phyloP scores from a whole-genome alignment of 2,888 invertebrate species.

The Cryptus viduatorius region DNA sequence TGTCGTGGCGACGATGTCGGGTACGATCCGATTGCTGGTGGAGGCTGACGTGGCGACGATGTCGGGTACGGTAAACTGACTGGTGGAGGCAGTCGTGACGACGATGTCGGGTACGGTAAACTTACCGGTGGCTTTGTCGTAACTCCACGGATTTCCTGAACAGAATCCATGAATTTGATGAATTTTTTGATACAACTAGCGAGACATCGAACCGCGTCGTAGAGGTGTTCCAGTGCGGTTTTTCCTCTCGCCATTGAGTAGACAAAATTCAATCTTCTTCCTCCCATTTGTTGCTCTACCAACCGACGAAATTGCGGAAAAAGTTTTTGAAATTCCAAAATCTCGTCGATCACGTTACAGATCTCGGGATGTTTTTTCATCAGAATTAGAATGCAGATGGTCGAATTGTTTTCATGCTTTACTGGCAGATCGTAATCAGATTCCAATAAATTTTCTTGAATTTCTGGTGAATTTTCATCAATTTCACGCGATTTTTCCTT shows the following conservation, averaged over 20 bases:
- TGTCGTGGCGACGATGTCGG: too few species aligned
- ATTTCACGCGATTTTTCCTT: not conserved
- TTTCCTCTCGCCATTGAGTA: not conserved
- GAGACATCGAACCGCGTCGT: slow-evolving; percentile 13
- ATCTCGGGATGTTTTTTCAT: slow-evolving; percentile 23
- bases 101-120: too few species aligned
- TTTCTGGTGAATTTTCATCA: not conserved
- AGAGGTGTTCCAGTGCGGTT: slow-evolving; percentile 17
- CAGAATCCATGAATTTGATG: slow-evolving; percentile 19
- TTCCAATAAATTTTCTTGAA: not conserved
- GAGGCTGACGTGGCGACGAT: too few species aligned
- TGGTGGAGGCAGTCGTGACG: too few species aligned
- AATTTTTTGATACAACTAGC: slow-evolving; percentile 17
- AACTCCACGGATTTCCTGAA: not conserved
- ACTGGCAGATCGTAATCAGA: not conserved
- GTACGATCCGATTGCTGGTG: too few species aligned
- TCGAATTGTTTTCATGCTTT: not conserved
- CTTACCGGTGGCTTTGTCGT: not conserved
- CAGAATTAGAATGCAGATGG: slow-evolving; percentile 16
- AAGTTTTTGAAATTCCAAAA: slow-evolving; percentile 17
- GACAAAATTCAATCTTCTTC: slow-evolving; percentile 18
- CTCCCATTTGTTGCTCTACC: slow-evolving; percentile 17
- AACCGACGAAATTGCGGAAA: not conserved
- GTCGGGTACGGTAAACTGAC: too few species aligned
- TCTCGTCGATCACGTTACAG: slow-evolving; percentile 39